Percentiles rank a stretch among this genome's conserved stretches.
phyloP scores from a whole-genome alignment of 2,888 invertebrate species.

The Rhogogaster chlorosoma region DNA sequence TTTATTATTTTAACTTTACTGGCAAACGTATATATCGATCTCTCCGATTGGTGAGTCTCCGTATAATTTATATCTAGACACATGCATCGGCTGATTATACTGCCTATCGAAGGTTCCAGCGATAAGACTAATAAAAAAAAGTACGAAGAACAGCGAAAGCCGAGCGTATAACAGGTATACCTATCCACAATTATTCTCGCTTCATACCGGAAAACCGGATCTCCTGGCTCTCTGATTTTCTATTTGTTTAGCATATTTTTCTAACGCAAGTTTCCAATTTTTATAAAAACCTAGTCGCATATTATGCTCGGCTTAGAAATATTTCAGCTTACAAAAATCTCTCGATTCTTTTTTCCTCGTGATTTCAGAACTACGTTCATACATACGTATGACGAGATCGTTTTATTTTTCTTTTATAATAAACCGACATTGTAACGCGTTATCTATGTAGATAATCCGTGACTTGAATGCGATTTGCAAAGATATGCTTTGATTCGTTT shows the following conservation, averaged over 20 bases:
- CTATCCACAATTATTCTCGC: neutral
- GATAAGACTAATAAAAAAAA: neutral
- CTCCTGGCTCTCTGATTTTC: neutral
- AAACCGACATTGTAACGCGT: neutral
- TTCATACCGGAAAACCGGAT: neutral
- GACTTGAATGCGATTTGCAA: neutral
- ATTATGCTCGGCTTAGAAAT: too few species aligned
- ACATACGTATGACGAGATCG: too few species aligned
- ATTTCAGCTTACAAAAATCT: too few species aligned
- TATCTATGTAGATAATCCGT: neutral
- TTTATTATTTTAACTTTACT: too few species aligned
- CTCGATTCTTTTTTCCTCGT: too few species aligned
- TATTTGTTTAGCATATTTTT: too few species aligned
- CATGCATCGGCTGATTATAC: neutral
- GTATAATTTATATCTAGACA: neutral
- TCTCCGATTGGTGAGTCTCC: neutral
- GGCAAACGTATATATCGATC: neutral
- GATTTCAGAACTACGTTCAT: too few species aligned
- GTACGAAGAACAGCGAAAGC: neutral
- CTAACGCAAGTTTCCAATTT: neutral
- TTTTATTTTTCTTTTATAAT: too few species aligned
- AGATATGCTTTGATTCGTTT: neutral
- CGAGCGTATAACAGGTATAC: neutral
- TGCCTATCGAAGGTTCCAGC: neutral
- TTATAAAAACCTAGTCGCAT: neutral